Conservation (phyloP, 2,113 vertebrate species). For the Catharus minimus region DNA sequence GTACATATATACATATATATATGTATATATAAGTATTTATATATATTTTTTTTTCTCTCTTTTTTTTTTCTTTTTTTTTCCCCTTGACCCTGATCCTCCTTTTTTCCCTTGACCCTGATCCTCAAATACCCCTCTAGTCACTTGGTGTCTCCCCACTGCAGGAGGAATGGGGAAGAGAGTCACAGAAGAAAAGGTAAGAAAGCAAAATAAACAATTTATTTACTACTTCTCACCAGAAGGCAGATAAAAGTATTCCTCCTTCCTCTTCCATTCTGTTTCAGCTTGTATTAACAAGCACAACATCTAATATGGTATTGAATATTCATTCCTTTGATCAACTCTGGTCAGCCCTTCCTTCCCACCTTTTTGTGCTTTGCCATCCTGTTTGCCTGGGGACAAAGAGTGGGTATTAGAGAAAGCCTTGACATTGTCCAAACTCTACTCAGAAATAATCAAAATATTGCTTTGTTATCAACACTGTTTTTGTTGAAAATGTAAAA, state of each 20-base stretch:
- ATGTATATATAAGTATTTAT: no score
- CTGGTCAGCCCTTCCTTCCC: background rate
- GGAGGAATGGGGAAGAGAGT: background rate
- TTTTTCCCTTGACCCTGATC: background rate
- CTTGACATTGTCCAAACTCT: background rate
- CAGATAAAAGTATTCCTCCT: background rate
- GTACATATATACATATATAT: no score
- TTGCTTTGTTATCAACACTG: background rate
- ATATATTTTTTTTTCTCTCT: no score
- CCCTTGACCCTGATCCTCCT: background rate
- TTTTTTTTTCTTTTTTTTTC: no score
- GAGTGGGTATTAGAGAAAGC: background rate
- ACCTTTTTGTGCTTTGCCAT: background rate
- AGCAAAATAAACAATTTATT: background rate
- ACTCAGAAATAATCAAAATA: background rate
- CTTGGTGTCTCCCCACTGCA: background rate
- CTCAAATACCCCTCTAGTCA: background rate
- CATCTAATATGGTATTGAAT: background rate
- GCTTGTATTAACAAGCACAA: background rate
- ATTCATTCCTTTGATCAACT: background rate
- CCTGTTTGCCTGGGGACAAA: fast-evolving
- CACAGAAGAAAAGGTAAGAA: background rate
- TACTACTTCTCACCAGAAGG: background rate
- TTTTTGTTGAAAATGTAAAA: background rate
- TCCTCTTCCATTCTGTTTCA: fast-evolving